Evolutionary conservation across 2,797 vertebrate species (phyloP), one percentile per base, ranked within the genome.

Genomic region (Helarctos malayanus): DNA sequence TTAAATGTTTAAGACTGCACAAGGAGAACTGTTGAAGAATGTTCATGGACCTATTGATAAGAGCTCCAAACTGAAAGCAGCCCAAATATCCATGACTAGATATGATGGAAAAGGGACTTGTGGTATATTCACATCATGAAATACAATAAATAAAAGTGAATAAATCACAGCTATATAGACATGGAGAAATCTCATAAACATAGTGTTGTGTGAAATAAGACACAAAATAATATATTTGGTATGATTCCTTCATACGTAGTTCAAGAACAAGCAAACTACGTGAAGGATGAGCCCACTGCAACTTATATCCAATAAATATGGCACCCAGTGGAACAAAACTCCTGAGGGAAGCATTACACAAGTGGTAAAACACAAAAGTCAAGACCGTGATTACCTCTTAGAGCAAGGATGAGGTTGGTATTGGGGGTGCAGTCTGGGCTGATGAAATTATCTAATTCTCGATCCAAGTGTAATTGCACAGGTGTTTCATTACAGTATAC

Each of bases 181-280:
- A 76, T 38, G 13, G 21, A 38, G 52, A 80, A 88, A 82, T 68
- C 59, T 85, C 23, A 21, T 54, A 63, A 78, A 75, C 25, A 83
- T 11, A 75, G 3, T 57, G 41, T 25, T 56, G 25, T 25, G 56
- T 63, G 75, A 92, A 80, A 52, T 85, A 89, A 75, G 75, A 47
- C 57, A 45, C 27, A 45, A 78, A 93, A 56, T 19, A 92, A 71
- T 23, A 76, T 5, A 68, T 56, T 68, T 54, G 79, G 63, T 16
- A n/a, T 16, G 78, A 91, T 85, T 73, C 59, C 80, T 29, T 81
- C 38, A 91, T 13, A 38, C 3, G 52, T 6, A 81, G 69, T 54
- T 29, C 13, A 85, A 93, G 88, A 82, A 61, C 38, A 73, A 81
- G 57, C 52, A 80, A 93, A 92, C 81, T 81, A 32, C 8, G 86